A percentile compares a stretch with the other conserved stretches of the same genome.
These are phyloP conservation scores for Noctua comes DNA, from an alignment of 2,888 invertebrate genomes.

Conservation along the genomic window DNA sequence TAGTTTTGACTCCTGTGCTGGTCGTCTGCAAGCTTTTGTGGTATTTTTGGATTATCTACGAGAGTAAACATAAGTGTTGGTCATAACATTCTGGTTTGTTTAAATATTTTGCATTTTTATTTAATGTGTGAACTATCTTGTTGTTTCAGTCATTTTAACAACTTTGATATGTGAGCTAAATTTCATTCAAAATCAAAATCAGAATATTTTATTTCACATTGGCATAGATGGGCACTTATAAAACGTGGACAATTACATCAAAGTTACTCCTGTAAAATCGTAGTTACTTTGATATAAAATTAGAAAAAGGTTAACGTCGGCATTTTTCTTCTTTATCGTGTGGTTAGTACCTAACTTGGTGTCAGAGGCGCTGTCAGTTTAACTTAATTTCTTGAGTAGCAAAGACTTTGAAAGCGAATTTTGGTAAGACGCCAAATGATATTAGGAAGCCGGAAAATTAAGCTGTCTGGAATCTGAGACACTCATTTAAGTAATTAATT, in stretches of 20 bases:
- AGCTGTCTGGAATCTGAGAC: neutral
- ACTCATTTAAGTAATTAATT: neutral
- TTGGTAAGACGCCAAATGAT: neutral
- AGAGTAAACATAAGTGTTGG: constrained; percentile 40
- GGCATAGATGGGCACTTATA: too few relatives aligned
- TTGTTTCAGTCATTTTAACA: constrained; percentile 11
- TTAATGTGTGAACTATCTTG: constrained; percentile 15
- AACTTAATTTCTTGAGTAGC: neutral
- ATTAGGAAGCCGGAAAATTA: neutral
- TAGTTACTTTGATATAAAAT: neutral
- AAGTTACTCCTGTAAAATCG: neutral
- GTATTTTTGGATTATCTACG: constrained; percentile 62
- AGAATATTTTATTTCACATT: too few relatives aligned
- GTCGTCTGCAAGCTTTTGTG: constrained; percentile 43
- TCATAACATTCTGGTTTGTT: constrained; percentile 44
- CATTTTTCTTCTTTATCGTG: too few relatives aligned
- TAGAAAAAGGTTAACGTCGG: neutral
- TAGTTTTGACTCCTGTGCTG: constrained; percentile 56
- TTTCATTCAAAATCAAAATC: neutral
- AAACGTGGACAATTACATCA: neutral
- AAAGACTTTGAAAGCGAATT: neutral
- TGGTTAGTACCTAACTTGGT: too few relatives aligned
- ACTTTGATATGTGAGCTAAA: neutral
- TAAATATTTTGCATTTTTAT: constrained; percentile 44
- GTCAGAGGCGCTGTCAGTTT: neutral